Base-by-base conservation (phyloP, 2,113 vertebrate species). In the Psephotus haematonotus region DNA sequence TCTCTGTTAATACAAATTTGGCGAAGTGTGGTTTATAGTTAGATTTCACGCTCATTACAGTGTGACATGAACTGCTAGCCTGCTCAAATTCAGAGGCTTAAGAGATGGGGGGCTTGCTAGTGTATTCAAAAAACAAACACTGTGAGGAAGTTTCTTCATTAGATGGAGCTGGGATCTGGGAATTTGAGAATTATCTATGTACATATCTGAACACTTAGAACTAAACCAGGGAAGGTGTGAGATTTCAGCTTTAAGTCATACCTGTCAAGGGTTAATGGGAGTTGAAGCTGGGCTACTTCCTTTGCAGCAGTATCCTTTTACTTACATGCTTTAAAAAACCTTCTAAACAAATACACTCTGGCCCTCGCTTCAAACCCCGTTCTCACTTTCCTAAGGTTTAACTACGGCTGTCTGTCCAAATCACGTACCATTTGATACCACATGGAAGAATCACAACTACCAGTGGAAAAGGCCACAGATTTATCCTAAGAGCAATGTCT, bases 211-310 rank as follows among this genome's bases (percentile, higher is more conserved):
- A 90, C 83, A 94, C 92, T 93, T 88, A 95, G 14, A 91, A 70
- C 83, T 94, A 93, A 89, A 93, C 39, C 77, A 57, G 70, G 44
- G 70, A 95, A 89, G 92, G 95, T 96, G 95, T 96, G 96, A 95
- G 81, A 85, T 97, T 96, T 95, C 96, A 94, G 91, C 91, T 88
- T 80, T 85, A 93, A 92, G 83, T 94, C 83, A 62, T 95, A 96
- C 96, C 93, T 96, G 95, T 92, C 95, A 96, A 80, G 96, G 96
- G 96, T 97, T 96, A 97, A 96, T 96, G 93, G 86, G 88, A 84
- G 49, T 68, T 69, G 91, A 70, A 92, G 83, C 83, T 59, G 77
- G 77, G 52, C 62, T 90, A 39, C 90, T 95, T 96, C 93, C 96
- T 94, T 92, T 93, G 81, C 93, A 88, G 83, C 50, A 62, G 93